Percentiles rank a stretch among this genome's conserved stretches.
Conservation (phyloP, 1,140 invertebrate genomes). For the Phymorhynchus buccinoides region DNA sequence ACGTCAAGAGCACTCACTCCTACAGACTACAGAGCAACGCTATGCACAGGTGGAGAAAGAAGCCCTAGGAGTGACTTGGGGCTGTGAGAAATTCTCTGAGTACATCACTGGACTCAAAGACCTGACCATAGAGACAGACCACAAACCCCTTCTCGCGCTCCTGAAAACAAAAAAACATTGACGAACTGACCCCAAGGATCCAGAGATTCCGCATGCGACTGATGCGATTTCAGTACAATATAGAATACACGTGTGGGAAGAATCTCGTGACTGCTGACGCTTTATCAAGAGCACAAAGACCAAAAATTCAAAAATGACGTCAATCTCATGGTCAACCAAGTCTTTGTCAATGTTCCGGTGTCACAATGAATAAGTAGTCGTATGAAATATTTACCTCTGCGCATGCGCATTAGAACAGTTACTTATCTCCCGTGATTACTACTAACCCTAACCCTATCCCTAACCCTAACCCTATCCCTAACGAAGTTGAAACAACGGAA, state of each 20-base stretch:
- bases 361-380: too few species aligned
- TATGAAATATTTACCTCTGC: too few species aligned
- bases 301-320: neutral
- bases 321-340: neutral
- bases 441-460: too few species aligned
- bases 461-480: too few species aligned
- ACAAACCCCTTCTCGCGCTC: neutral
- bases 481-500: too few species aligned
- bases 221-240: neutral
- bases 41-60: neutral
- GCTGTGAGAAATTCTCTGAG: slow-evolving; percentile 15
- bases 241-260: neutral
- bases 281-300: neutral
- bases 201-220: neutral
- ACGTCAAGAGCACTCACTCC: neutral
- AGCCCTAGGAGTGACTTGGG: too few species aligned
- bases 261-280: slow-evolving; percentile 5
- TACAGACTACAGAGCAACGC: neutral
- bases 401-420: too few species aligned
- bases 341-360: neutral
- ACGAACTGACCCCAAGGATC: neutral
- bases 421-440: too few species aligned
- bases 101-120: neutral
- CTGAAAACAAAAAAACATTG: neutral
- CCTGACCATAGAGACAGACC: neutral